phyloP scores from a whole-genome alignment of 1,140 invertebrate genomes.

The Calliphora vicina region DNA sequence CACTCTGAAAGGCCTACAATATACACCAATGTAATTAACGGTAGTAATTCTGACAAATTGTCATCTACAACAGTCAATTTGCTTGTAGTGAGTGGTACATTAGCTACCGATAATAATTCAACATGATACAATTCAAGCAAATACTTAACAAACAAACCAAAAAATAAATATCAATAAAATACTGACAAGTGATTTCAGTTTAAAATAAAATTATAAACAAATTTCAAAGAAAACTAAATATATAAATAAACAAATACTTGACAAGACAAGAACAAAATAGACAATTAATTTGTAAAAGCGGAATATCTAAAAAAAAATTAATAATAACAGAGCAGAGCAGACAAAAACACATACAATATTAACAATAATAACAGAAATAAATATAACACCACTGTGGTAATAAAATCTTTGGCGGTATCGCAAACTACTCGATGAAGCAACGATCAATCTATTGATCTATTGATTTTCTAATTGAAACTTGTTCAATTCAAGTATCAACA shows the following conservation, averaged over 20 bases:
- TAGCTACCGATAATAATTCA: no score
- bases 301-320: not conserved
- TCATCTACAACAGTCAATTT: no score
- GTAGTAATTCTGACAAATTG: no score
- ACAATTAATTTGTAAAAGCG: conserved; percentile 20
- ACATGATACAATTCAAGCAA: no score
- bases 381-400: not conserved
- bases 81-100: no score
- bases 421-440: not conserved
- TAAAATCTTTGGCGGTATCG: not conserved
- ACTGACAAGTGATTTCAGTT: not conserved
- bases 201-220: conserved; percentile 2
- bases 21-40: no score
- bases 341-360: not conserved
- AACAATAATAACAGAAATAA: not conserved
- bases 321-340: no score
- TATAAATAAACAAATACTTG: conserved; percentile 5
- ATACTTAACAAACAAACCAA: not conserved
- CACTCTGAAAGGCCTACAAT: no score
- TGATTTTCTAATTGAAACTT: conserved; percentile 17
- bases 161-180: not conserved
- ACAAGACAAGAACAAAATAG: conserved; percentile 23
- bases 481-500: not conserved
- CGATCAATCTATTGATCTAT: not conserved
- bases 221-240: conserved; percentile 11